Conservation (phyloP, 2,888 invertebrate species). For the Aspidapion aeneum region DNA sequence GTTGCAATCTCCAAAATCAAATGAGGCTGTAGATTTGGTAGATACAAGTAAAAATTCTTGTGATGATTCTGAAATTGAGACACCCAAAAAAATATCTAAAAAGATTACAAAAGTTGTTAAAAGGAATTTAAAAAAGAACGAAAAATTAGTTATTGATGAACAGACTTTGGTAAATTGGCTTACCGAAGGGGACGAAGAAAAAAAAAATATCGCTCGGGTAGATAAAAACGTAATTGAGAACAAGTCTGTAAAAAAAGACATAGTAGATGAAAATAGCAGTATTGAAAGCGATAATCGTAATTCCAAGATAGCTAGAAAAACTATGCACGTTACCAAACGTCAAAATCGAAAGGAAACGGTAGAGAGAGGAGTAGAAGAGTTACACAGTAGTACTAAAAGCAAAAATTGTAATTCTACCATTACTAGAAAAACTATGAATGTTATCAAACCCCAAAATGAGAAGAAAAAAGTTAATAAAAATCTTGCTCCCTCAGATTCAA, state of each 20-base stretch:
- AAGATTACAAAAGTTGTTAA: background rate
- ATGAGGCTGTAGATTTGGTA: background rate
- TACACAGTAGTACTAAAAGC: background rate
- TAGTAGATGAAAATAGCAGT: background rate
- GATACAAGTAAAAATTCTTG: background rate
- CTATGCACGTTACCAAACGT: background rate
- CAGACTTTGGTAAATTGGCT: background rate
- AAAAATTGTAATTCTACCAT: background rate
- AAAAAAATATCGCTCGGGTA: background rate
- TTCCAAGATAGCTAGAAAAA: background rate
- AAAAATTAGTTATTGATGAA: background rate
- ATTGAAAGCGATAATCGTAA: background rate
- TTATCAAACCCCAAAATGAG: no score
- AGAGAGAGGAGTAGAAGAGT: no score
- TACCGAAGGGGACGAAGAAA: background rate
- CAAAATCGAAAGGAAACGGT: background rate
- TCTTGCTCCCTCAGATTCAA: background rate
- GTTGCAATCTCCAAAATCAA: background rate
- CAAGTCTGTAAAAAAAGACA: no score
- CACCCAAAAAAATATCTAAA: background rate
- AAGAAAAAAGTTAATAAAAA: background rate
- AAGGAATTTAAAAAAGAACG: background rate
- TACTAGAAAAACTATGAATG: background rate
- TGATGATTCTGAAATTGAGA: constrained; percentile 16
- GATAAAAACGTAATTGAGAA: no score